These are phyloP conservation scores for Troides helena DNA, from an alignment of 2,888 invertebrate species.

Conservation along the genomic window DNA sequence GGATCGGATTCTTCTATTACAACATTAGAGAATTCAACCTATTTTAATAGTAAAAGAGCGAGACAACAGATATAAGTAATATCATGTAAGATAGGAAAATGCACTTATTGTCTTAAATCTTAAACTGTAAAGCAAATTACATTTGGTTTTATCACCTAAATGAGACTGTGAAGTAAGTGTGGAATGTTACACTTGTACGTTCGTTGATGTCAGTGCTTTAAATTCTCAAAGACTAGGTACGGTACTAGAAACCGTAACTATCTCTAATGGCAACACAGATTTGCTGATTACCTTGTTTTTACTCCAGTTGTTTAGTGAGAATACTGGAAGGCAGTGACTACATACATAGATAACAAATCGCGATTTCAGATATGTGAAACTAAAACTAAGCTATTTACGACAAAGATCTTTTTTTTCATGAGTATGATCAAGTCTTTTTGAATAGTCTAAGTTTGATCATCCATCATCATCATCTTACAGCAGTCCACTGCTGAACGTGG, in stretches of 20 bases:
- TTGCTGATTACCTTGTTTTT: conserved; percentile 5
- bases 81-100: not conserved
- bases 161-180: conserved; percentile 36
- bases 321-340: too few species aligned
- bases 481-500: too few species aligned
- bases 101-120: not conserved
- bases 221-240: conserved; percentile 3
- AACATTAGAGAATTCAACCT: conserved; percentile 55
- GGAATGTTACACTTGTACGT: conserved; percentile 38
- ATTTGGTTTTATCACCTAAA: conserved; percentile 12
- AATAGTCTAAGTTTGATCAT: too few species aligned
- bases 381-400: too few species aligned
- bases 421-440: too few species aligned
- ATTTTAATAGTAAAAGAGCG: conserved; percentile 36
- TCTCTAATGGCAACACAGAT: conserved; percentile 17
- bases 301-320: not conserved
- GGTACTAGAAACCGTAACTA: conserved; percentile 12
- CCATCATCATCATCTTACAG: too few species aligned
- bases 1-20: conserved; percentile 67
- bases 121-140: not conserved
- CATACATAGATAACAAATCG: too few species aligned
- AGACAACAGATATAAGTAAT: conserved; percentile 2
- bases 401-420: too few species aligned
- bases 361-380: too few species aligned
- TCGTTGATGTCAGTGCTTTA: conserved; percentile 5